Conservation (phyloP, 2,888 invertebrate species). For the Poecilus cupreus region DNA sequence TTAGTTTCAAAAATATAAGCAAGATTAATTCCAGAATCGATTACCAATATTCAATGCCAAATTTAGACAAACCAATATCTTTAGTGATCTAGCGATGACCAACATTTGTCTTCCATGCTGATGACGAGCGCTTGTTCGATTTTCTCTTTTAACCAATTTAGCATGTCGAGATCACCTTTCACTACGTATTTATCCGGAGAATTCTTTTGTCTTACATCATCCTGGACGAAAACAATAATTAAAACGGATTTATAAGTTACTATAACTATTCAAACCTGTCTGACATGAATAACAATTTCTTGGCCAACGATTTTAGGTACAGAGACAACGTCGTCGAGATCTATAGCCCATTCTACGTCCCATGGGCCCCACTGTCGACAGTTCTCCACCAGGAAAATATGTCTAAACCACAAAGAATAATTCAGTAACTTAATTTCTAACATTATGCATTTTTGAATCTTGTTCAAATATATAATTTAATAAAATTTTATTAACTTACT, state of each 20-base stretch:
- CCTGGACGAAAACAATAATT: slow-evolving; percentile 69
- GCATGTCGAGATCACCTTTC: slow-evolving; percentile 78
- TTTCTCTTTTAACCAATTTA: slow-evolving; percentile 84
- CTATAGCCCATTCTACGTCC: slow-evolving; percentile 85
- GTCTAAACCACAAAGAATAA: slow-evolving; percentile 73
- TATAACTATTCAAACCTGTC: slow-evolving; percentile 77
- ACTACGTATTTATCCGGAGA: slow-evolving; percentile 81
- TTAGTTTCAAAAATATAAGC: slow-evolving; percentile 36
- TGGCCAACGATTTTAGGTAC: slow-evolving; percentile 78
- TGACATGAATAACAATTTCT: slow-evolving; percentile 81
- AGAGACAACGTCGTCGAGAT: slow-evolving; percentile 82
- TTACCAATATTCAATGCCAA: slow-evolving; percentile 25
- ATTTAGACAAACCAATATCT: background rate
- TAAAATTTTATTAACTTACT: slow-evolving; percentile 75
- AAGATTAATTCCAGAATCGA: slow-evolving; percentile 25
- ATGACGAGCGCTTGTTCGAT: slow-evolving; percentile 85
- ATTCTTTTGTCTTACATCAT: slow-evolving; percentile 71
- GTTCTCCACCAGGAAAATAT: slow-evolving; percentile 83
- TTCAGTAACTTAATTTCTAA: background rate
- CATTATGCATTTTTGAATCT: too few species aligned
- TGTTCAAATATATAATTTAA: slow-evolving; percentile 6
- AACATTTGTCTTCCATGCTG: slow-evolving; percentile 83
- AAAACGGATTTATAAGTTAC: slow-evolving; percentile 52
- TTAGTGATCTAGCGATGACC: slow-evolving; percentile 68
- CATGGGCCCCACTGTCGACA: slow-evolving; percentile 82